These are phyloP conservation scores for Leucoraja erinaceus DNA, from an alignment of 2,113 vertebrate species.

Conservation along the genomic window DNA sequence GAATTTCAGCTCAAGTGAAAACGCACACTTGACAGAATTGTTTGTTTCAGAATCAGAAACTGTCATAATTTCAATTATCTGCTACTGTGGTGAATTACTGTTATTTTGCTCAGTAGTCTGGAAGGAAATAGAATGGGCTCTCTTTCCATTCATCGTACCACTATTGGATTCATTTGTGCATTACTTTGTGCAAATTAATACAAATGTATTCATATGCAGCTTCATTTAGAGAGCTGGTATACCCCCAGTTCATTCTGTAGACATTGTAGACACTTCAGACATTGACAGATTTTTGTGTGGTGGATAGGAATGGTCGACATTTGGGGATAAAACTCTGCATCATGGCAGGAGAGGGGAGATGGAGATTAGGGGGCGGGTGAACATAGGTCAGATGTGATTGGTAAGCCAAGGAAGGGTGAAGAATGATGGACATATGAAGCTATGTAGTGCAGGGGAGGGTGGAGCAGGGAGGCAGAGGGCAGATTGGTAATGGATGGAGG, in stretches of 20 bases:
- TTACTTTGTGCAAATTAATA: no score
- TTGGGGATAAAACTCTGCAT: no score
- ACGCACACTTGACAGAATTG: not conserved
- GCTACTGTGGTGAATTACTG: not conserved
- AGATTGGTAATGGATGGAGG: no score
- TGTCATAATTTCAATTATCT: not conserved
- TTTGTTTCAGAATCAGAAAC: not conserved
- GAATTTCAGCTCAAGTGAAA: conserved; percentile 7
- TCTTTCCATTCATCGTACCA: not conserved
- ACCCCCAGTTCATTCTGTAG: not conserved
- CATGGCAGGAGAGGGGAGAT: no score
- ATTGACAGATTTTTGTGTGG: not conserved
- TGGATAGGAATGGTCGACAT: no score
- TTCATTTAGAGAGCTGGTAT: not conserved
- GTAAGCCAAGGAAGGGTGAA: no score
- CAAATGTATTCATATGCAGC: not conserved
- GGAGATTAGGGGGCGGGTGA: no score
- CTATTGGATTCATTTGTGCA: not conserved
- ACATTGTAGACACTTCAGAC: not conserved
- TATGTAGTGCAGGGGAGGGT: no score
- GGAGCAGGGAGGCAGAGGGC: no score
- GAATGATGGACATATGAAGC: no score
- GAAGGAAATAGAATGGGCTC: not conserved
- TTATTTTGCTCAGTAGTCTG: no score
- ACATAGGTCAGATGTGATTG: no score